Percentiles rank a stretch among this genome's conserved stretches.
phyloP scores from a whole-genome alignment of 2,888 invertebrate species.

The Sphinx pinastri region DNA sequence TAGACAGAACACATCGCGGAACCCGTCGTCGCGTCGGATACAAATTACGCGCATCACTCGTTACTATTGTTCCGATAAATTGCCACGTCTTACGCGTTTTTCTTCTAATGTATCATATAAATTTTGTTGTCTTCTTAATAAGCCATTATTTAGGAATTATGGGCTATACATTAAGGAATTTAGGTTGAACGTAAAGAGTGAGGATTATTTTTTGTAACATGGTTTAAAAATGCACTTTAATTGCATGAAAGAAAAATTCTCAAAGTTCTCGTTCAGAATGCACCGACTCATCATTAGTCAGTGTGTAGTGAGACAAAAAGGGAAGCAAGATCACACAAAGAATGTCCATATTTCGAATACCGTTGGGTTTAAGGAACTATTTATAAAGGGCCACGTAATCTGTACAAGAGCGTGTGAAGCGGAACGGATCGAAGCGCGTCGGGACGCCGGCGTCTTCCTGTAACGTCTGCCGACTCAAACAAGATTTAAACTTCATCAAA shows the following conservation, averaged over 20 bases:
- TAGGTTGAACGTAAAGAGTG: too few relatives aligned
- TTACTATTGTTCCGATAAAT: constrained; percentile 16
- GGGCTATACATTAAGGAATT: too few relatives aligned
- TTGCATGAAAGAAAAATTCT: not conserved
- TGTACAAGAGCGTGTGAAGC: constrained; percentile 58
- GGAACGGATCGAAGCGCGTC: constrained; percentile 53
- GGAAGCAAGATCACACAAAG: constrained; percentile 4
- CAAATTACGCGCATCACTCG: constrained; percentile 23
- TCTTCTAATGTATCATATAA: constrained; percentile 1
- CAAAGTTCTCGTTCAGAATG: not conserved
- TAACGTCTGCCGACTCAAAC: not conserved
- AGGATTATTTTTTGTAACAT: not conserved
- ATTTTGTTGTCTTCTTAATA: not conserved
- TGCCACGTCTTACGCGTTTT: constrained; percentile 1
- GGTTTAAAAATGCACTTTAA: not conserved
- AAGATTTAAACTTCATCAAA: not conserved
- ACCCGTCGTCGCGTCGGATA: constrained; percentile 13
- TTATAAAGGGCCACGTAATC: constrained; percentile 45
- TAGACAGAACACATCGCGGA: constrained; percentile 20
- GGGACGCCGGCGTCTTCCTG: constrained; percentile 53
- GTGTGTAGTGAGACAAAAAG: constrained; percentile 6
- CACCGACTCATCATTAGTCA: constrained; percentile 22
- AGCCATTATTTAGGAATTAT: not conserved
- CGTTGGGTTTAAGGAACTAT: constrained; percentile 51
- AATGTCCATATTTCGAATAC: constrained; percentile 46